Evolutionary conservation across 2,113 vertebrate species (phyloP).

Genomic region (Uria aalge): DNA sequence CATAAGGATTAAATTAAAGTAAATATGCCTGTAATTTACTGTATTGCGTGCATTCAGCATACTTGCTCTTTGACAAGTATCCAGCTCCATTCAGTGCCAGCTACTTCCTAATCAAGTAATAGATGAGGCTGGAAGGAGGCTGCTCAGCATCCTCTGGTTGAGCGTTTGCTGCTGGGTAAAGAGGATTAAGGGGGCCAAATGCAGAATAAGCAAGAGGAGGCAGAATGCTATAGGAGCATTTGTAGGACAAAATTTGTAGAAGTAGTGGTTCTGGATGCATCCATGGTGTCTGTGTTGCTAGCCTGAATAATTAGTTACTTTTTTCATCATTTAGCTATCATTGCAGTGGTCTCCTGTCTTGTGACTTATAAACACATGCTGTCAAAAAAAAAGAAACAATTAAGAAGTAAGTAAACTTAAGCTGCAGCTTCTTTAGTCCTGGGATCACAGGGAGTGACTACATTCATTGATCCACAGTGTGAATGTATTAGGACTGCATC

Average conservation of each 20-base stretch:
- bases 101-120: slow-evolving; percentile 4
- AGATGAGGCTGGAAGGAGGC: background rate
- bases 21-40: slow-evolving; percentile 27
- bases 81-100: background rate
- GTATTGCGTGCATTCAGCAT: background rate
- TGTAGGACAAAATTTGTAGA: background rate
- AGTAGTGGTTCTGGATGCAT: background rate
- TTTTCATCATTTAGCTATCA: background rate
- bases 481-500: background rate
- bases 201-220: background rate
- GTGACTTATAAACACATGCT: background rate
- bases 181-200: background rate
- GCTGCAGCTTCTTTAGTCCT: background rate
- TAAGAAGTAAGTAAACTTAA: background rate
- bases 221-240: background rate
- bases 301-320: background rate
- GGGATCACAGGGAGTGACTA: background rate
- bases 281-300: background rate
- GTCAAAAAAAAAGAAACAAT: background rate
- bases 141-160: background rate
- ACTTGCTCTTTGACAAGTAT: slow-evolving; percentile 12
- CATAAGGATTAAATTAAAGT: background rate
- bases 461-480: background rate
- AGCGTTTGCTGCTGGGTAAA: background rate
- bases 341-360: background rate